Percentiles rank a stretch among this genome's conserved stretches.
Conservation (phyloP, 2,113 vertebrate genomes). For the Silurus asotus region DNA sequence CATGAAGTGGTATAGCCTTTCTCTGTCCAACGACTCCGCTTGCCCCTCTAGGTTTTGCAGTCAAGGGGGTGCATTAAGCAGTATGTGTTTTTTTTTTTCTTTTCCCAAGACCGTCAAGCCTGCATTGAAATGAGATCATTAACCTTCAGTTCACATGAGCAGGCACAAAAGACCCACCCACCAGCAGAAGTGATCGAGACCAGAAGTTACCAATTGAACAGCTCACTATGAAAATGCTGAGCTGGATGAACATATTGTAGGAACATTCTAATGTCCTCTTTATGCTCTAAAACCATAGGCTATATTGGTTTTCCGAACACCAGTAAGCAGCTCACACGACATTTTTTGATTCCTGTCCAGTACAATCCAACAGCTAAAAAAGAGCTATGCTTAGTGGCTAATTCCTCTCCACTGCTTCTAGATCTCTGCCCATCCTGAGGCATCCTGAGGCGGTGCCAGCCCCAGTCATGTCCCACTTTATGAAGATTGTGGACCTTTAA, state of each 20-base stretch:
- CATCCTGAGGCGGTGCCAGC: too few relatives aligned
- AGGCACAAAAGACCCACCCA: background rate
- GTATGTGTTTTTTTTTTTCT: background rate
- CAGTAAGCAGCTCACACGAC: background rate
- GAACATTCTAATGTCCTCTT: background rate
- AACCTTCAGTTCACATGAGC: background rate
- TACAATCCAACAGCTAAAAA: background rate
- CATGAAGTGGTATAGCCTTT: slow-evolving; percentile 8
- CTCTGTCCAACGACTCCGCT: slow-evolving; percentile 21
- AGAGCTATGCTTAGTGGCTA: too few relatives aligned
- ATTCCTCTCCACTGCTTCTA: too few relatives aligned
- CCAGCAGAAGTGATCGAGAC: too few relatives aligned
- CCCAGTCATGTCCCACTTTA: too few relatives aligned
- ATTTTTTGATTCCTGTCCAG: background rate
- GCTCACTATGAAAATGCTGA: background rate
- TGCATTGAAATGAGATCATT: background rate
- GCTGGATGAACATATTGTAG: background rate
- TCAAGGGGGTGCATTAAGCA: slow-evolving; percentile 1
- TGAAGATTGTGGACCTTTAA: too few relatives aligned
- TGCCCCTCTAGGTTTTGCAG: background rate
- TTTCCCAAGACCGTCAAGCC: background rate
- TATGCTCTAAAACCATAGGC: background rate
- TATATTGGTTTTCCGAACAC: background rate
- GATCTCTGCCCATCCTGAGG: too few relatives aligned
- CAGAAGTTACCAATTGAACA: too few relatives aligned